These are phyloP conservation scores for Idaea biselata DNA, from an alignment of 2,888 invertebrate species.

Conservation along the genomic window DNA sequence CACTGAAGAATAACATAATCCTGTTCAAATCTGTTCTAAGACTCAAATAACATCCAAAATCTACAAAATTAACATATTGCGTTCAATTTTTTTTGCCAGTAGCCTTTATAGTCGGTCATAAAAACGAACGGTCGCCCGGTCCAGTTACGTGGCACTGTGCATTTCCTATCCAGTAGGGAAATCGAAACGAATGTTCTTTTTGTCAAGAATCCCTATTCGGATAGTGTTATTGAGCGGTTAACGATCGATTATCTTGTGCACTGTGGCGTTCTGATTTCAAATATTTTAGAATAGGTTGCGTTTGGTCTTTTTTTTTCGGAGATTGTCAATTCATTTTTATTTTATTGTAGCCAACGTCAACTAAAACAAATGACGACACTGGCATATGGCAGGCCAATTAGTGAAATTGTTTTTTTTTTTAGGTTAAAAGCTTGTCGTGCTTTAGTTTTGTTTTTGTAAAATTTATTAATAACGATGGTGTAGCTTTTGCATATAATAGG, in stretches of 20 bases:
- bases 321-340: background rate
- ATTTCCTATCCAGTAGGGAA: constrained; percentile 38
- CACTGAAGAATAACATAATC: no score
- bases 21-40: no score
- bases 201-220: constrained; percentile 36
- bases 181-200: constrained; percentile 36
- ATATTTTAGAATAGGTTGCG: constrained; percentile 12
- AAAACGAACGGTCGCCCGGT: constrained; percentile 52
- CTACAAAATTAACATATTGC: constrained; percentile 62
- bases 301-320: background rate
- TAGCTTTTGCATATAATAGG: no score
- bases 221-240: constrained; percentile 35
- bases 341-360: background rate
- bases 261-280: constrained; percentile 15
- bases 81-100: constrained; percentile 51
- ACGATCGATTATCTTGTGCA: constrained; percentile 23
- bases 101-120: constrained; percentile 61
- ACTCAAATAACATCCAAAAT: background rate
- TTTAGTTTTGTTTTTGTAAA: no score
- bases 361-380: background rate
- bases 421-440: no score
- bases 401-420: no score
- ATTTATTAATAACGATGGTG: no score
- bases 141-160: constrained; percentile 43
- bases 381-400: background rate